A percentile compares a stretch with the other conserved stretches of the same genome.
Evolutionary conservation across 2,888 invertebrate genomes (phyloP).

Genomic region (Cheilosia soror): DNA sequence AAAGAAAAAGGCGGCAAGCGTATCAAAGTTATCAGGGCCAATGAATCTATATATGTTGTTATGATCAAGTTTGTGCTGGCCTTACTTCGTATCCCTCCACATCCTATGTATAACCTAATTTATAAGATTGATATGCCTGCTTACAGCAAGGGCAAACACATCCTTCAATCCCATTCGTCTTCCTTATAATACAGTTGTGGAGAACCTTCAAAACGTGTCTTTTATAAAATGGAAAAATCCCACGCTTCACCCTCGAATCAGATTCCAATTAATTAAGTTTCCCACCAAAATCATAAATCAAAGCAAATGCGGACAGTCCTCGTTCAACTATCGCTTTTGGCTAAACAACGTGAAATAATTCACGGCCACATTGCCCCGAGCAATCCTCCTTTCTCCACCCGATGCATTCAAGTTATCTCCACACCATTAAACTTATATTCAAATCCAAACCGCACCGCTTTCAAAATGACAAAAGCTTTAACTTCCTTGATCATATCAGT

Average conservation of each 20-base stretch:
- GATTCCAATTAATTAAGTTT: slow-evolving; percentile 22
- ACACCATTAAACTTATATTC: slow-evolving; percentile 44
- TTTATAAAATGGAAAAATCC: slow-evolving; percentile 5
- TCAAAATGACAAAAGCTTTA: slow-evolving; percentile 31
- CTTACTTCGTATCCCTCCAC: too few relatives aligned
- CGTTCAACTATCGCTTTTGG: slow-evolving; percentile 27
- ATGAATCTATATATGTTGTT: too few relatives aligned
- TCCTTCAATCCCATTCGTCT: slow-evolving; percentile 35
- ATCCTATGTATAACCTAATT: too few relatives aligned
- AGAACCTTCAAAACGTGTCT: slow-evolving; percentile 31
- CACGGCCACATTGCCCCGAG: slow-evolving; percentile 48
- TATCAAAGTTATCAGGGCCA: too few relatives aligned
- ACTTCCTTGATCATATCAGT: slow-evolving; percentile 54
- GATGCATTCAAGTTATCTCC: slow-evolving; percentile 16
- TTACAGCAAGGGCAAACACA: background rate
- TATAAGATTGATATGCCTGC: background rate
- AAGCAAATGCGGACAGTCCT: slow-evolving; percentile 2
- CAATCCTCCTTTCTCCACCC: slow-evolving; percentile 59
- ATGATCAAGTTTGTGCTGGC: too few relatives aligned
- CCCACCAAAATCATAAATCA: slow-evolving; percentile 26
- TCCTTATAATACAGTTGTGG: background rate
- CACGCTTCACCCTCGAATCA: slow-evolving; percentile 25
- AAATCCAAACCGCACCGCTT: slow-evolving; percentile 30
- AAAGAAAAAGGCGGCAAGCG: too few relatives aligned
- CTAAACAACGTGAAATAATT: background rate